Conservation (phyloP, 2,888 invertebrate genomes). For the Sinotaia quadrata region DNA sequence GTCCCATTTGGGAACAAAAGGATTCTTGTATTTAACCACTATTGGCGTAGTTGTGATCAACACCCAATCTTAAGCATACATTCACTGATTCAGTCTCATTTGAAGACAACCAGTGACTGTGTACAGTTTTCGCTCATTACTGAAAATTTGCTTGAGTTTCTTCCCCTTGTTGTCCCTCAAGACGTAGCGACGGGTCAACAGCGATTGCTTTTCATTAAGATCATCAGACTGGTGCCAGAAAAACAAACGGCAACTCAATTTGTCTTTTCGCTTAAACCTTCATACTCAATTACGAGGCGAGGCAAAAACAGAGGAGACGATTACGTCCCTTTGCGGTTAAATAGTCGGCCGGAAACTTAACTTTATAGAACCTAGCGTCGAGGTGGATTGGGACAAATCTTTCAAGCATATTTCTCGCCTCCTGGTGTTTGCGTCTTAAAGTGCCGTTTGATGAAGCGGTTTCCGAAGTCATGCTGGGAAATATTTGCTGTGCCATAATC, state of each 20-base stretch:
- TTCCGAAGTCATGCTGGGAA: conserved; percentile 28
- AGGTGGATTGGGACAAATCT: too few relatives aligned
- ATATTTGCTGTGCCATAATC: conserved; percentile 26
- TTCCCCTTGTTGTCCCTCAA: background rate
- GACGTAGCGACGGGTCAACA: background rate
- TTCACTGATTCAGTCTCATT: too few relatives aligned
- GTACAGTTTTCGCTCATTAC: conserved; percentile 12
- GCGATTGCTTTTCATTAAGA: conserved; percentile 20
- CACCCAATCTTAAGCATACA: background rate
- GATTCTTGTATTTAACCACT: too few relatives aligned
- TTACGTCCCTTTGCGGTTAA: conserved; percentile 7
- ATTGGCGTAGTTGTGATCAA: background rate
- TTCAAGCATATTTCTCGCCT: conserved; percentile 7
- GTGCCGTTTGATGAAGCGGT: conserved; percentile 28
- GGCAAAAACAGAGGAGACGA: background rate
- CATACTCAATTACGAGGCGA: too few relatives aligned
- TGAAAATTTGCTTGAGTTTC: conserved; percentile 13
- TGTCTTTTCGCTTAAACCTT: conserved; percentile 22
- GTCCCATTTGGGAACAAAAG: too few relatives aligned
- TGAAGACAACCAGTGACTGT: conserved; percentile 6
- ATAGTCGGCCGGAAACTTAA: conserved; percentile 11
- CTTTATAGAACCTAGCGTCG: background rate
- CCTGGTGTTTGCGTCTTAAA: conserved; percentile 25
- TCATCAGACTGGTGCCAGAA: conserved; percentile 10
- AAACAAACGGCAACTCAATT: conserved; percentile 29